Percentiles rank a stretch among this genome's conserved stretches.
Conservation (phyloP, 1,140 invertebrate species). For the Psilanteris sp. region DNA sequence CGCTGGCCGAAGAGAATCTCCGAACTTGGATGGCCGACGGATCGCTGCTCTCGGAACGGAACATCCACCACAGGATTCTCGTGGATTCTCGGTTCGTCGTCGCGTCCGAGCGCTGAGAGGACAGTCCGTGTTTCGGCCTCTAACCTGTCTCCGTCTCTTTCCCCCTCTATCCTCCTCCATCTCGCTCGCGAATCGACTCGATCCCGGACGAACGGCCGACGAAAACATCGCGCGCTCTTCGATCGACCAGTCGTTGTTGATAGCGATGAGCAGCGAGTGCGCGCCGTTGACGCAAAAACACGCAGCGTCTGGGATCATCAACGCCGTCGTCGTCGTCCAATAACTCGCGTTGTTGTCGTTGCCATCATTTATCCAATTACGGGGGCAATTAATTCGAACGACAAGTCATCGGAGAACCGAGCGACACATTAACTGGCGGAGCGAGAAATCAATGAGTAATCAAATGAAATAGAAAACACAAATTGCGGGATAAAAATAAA, state of each 20-base stretch:
- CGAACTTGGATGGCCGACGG: conserved; percentile 14
- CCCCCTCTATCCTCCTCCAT: too few species aligned
- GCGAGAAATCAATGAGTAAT: too few species aligned
- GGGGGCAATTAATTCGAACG: too few species aligned
- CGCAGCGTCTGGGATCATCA: conserved; percentile 23
- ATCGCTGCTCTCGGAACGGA: conserved; percentile 11
- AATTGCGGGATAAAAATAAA: conserved; percentile 3
- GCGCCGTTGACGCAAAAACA: conserved; percentile 36
- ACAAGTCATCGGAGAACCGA: not conserved
- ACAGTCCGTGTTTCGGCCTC: conserved; percentile 13
- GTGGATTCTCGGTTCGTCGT: too few species aligned
- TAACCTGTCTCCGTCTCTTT: conserved; percentile 32
- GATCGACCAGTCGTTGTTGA: conserved; percentile 49
- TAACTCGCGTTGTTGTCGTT: too few species aligned
- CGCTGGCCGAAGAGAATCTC: conserved; percentile 22
- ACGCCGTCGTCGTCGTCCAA: not conserved
- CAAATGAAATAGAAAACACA: not conserved
- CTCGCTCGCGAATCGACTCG: conserved; percentile 9
- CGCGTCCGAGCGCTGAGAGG: conserved; percentile 1
- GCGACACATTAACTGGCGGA: too few species aligned
- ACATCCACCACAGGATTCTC: conserved; percentile 14
- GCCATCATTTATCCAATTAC: too few species aligned
- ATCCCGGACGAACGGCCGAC: conserved; percentile 13
- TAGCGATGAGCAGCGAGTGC: conserved; percentile 41
- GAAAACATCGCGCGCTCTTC: conserved; percentile 33